A percentile compares a stretch with the other conserved stretches of the same genome.
These are phyloP conservation scores for Glaucopsyche alexis DNA, from an alignment of 2,888 invertebrate genomes.

Conservation along the genomic window DNA sequence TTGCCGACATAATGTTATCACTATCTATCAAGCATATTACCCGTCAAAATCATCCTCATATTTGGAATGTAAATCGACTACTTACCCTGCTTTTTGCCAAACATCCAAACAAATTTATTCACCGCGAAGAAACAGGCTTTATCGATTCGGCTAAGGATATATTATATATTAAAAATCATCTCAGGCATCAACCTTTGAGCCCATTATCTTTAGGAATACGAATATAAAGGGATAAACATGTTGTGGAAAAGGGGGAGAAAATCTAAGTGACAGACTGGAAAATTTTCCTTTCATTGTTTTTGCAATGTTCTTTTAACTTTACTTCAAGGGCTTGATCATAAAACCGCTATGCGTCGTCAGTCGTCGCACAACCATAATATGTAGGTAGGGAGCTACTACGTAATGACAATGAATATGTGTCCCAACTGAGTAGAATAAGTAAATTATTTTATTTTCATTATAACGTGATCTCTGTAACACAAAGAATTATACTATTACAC, in stretches of 20 bases:
- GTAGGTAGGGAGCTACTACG: too few relatives aligned
- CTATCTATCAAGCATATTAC: conserved; percentile 49
- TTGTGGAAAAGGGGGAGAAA: conserved; percentile 42
- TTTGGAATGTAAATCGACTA: conserved; percentile 67
- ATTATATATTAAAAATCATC: conserved; percentile 45
- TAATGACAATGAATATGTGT: too few relatives aligned
- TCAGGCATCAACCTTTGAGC: conserved; percentile 40
- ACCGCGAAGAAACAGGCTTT: conserved; percentile 51
- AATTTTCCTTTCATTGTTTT: background rate
- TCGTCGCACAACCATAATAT: too few relatives aligned
- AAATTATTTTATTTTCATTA: too few relatives aligned
- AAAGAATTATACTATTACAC: too few relatives aligned
- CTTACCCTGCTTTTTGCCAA: conserved; percentile 69
- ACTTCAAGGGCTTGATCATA: background rate
- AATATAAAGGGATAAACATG: conserved; percentile 51
- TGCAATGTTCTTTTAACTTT: background rate
- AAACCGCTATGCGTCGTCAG: too few relatives aligned
- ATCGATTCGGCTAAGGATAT: conserved; percentile 43
- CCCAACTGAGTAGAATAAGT: too few relatives aligned
- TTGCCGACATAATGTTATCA: conserved; percentile 24
- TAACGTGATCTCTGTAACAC: too few relatives aligned
- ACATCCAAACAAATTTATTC: conserved; percentile 71
- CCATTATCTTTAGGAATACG: conserved; percentile 45
- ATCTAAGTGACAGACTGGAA: conserved; percentile 10
- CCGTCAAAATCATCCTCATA: conserved; percentile 49